phyloP scores from a whole-genome alignment of 2,113 vertebrate species.

The Scomber colias region DNA sequence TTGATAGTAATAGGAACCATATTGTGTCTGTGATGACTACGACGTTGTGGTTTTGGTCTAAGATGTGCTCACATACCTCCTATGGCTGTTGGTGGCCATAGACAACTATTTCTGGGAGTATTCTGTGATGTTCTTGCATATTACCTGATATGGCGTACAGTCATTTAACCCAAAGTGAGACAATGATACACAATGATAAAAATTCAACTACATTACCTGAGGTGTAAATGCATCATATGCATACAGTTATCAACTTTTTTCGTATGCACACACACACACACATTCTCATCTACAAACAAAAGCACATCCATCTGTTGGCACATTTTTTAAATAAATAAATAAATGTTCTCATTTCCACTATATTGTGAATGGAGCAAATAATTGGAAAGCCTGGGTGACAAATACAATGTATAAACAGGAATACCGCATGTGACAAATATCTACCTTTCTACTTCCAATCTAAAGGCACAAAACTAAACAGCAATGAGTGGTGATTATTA shows the following conservation, averaged over 20 bases:
- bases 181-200: background rate
- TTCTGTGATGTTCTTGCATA: slow-evolving; percentile 37
- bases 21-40: slow-evolving; percentile 58
- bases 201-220: no score
- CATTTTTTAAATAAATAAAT: no score
- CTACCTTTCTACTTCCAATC: slow-evolving; percentile 10
- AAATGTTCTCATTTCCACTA: background rate
- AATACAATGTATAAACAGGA: slow-evolving; percentile 23
- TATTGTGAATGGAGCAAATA: background rate
- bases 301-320: background rate
- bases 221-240: background rate
- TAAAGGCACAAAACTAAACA: slow-evolving; percentile 28
- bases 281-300: background rate
- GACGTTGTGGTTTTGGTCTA: slow-evolving; percentile 39
- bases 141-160: background rate
- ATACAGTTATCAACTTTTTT: no score
- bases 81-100: slow-evolving; percentile 57
- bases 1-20: slow-evolving; percentile 74
- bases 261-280: background rate
- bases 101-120: slow-evolving; percentile 17
- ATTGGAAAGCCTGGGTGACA: background rate
- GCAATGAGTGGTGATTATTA: slow-evolving; percentile 59
- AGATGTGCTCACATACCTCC: slow-evolving; percentile 56
- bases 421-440: slow-evolving; percentile 8
- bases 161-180: background rate